These are phyloP conservation scores for Pangasianodon gigas DNA, from an alignment of 2,113 vertebrate species.

Conservation along the genomic window DNA sequence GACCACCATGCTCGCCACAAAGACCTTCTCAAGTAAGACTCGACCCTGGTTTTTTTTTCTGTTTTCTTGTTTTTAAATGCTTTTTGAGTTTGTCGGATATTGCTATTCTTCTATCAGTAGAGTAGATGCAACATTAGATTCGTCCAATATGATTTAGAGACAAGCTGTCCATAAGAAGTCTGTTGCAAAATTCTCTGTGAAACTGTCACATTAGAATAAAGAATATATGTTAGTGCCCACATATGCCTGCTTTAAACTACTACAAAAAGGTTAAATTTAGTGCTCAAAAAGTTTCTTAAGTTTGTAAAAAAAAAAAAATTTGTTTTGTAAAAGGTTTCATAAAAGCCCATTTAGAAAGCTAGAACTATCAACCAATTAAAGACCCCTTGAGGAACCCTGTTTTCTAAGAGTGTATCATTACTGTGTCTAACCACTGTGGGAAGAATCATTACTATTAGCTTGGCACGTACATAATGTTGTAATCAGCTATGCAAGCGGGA, in stretches of 20 bases:
- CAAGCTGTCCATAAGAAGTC: background rate
- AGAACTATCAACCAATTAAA: background rate
- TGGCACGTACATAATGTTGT: background rate
- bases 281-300: background rate
- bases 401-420: background rate
- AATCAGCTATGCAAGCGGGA: background rate
- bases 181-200: background rate
- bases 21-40: conserved; percentile 94
- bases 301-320: background rate
- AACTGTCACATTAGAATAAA: background rate
- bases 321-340: background rate
- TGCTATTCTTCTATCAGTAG: background rate
- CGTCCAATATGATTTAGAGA: background rate
- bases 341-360: background rate
- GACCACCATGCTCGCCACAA: conserved; percentile 92
- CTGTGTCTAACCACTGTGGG: background rate
- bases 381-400: background rate
- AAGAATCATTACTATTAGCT: background rate
- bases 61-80: background rate
- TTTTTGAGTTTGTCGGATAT: background rate
- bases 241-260: background rate
- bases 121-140: background rate
- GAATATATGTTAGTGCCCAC: background rate
- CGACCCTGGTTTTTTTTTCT: background rate
- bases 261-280: background rate